These are phyloP conservation scores for Venustoraphidia nigricollis DNA, from an alignment of 2,888 invertebrate species.

Conservation along the genomic window DNA sequence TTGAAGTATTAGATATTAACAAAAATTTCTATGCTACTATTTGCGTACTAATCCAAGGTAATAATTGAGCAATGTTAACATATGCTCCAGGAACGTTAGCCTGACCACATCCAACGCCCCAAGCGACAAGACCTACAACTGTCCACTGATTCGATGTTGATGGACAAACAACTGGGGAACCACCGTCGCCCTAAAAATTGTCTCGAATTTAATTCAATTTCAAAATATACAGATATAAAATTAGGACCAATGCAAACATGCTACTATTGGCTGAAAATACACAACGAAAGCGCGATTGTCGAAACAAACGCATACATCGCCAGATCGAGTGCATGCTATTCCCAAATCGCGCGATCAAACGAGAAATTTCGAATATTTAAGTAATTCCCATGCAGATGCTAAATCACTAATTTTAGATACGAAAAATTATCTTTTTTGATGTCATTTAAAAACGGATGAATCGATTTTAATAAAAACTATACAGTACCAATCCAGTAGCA, in stretches of 20 bases:
- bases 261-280: no score
- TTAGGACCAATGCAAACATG: no score
- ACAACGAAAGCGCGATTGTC: no score
- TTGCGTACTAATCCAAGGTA: slow-evolving; percentile 1
- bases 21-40: slow-evolving; percentile 10
- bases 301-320: no score
- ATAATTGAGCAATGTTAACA: slow-evolving; percentile 1
- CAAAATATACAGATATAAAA: no score
- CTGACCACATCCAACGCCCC: slow-evolving; percentile 2
- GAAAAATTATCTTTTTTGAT: no score
- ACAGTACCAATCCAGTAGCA: no score
- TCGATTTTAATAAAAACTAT: no score
- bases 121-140: slow-evolving; percentile 1
- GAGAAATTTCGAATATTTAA: not conserved
- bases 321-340: no score
- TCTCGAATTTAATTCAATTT: not conserved
- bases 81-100: slow-evolving; percentile 1
- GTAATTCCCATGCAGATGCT: no score
- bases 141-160: not conserved
- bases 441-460: no score
- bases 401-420: no score
- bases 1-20: slow-evolving; percentile 13
- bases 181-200: slow-evolving; percentile 1
- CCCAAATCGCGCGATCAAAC: not conserved
- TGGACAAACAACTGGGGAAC: slow-evolving; percentile 3